A percentile compares a stretch with the other conserved stretches of the same genome.
These are phyloP conservation scores for Ophiodon elongatus DNA, from an alignment of 2,113 vertebrate species.

Conservation along the genomic window DNA sequence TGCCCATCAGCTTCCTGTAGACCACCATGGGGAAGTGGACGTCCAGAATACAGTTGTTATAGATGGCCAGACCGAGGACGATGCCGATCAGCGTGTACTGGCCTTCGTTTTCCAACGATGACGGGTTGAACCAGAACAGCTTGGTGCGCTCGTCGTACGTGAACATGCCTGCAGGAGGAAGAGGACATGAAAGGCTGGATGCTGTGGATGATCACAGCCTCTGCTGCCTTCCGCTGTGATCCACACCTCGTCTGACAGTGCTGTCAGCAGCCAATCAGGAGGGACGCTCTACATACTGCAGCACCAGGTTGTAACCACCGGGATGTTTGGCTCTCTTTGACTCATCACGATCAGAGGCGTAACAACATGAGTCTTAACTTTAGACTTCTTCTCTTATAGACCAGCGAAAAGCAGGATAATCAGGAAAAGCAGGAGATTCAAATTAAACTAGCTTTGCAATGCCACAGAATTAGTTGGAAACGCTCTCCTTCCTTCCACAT, in stretches of 20 bases:
- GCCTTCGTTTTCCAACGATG: slow-evolving; percentile 97
- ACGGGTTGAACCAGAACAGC: slow-evolving; percentile 98
- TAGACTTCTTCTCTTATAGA: too few relatives aligned
- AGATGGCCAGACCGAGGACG: slow-evolving; percentile 97
- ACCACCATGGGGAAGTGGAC: slow-evolving; percentile 99
- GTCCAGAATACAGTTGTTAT: slow-evolving; percentile 99
- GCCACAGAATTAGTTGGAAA: too few relatives aligned
- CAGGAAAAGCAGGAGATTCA: too few relatives aligned
- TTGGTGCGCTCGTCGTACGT: slow-evolving; percentile 97
- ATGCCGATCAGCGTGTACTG: slow-evolving; percentile 99
- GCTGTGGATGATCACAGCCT: neutral
- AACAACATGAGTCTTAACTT: too few relatives aligned
- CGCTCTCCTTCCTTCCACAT: too few relatives aligned
- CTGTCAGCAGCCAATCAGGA: neutral
- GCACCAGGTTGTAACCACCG: neutral
- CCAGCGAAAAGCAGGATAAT: too few relatives aligned
- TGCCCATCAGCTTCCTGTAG: slow-evolving; percentile 99
- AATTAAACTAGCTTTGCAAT: too few relatives aligned
- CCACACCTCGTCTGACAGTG: too few relatives aligned
- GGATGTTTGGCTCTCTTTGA: too few relatives aligned
- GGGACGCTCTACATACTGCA: neutral
- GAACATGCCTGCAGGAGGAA: slow-evolving; percentile 92
- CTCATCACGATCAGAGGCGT: too few relatives aligned
- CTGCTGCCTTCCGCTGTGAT: too few relatives aligned
- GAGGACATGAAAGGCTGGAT: neutral